Base-by-base conservation (phyloP, 2,888 invertebrate genomes). In the Campaea margaritaria region DNA sequence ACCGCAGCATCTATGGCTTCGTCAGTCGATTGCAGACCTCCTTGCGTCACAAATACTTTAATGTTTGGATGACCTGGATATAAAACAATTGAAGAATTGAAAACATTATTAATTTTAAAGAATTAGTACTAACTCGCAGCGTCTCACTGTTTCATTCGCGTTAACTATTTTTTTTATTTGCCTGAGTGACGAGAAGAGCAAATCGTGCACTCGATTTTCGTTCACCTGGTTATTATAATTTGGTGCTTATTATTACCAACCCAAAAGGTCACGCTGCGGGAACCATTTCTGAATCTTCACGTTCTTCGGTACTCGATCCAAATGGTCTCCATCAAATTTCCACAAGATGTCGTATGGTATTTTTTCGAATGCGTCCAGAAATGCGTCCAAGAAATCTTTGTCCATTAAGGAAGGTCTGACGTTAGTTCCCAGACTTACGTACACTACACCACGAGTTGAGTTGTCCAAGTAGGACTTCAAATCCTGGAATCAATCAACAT, bases 31-130 rank as follows among this genome's bases (percentile, higher is more conserved):
- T 87, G 86, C 7, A 86, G 64, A 10, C 87, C 87, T 13, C 86
- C 85, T 82, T 88, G 87, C 2, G 82, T 85, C 12, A 88, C 78
- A 49, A 89, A 89, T 0, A 84, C 48, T 65, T 87, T 87, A 7
- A 89, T 60, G 44, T 88, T 89, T 2, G 83, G 82, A 70, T 90
- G 89, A 11, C 53, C 80, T 80, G 31, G 7, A 7, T 7, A 27
- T 27, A 27, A 27, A 27, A 27, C n/a, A n/a, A n/a, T n/a, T n/a
- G n/a, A n/a, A n/a, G n/a, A n/a, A n/a, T n/a, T n/a, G n/a, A n/a
- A n/a, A n/a, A n/a, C n/a, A n/a, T n/a, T n/a, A n/a, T n/a, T 21
- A 21, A 21, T 5, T 3, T 2, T 21, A 21, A 21, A 21, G 2
- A 21, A 21, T 2, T 21, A n/a, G n/a, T 21, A 21, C 2, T 21